These are phyloP conservation scores for Nycteola revayana DNA, from an alignment of 2,888 invertebrate species.

Conservation along the genomic window DNA sequence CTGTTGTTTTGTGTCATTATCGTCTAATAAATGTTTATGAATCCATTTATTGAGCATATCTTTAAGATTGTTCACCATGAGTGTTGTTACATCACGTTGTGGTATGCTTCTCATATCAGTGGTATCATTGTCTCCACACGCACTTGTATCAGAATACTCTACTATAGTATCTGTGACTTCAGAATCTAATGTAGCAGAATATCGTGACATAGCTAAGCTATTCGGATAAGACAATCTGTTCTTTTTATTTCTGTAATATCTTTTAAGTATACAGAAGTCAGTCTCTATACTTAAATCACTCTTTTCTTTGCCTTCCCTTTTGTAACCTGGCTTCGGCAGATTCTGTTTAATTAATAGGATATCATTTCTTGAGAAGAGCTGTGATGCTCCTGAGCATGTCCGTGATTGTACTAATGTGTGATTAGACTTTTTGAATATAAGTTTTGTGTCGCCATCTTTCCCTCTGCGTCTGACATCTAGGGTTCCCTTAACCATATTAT, in stretches of 20 bases:
- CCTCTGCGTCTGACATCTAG: slow-evolving; percentile 20
- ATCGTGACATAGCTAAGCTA: slow-evolving; percentile 42
- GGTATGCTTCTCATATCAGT: slow-evolving; percentile 20
- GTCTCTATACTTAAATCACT: slow-evolving; percentile 67
- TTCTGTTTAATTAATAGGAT: slow-evolving; percentile 45
- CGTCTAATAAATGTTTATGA: slow-evolving; percentile 46
- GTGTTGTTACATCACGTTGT: slow-evolving; percentile 44
- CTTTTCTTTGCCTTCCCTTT: slow-evolving; percentile 44
- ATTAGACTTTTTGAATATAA: slow-evolving; percentile 58
- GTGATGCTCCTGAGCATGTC: slow-evolving; percentile 49
- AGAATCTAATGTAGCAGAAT: slow-evolving; percentile 41
- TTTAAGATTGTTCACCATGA: slow-evolving; percentile 60
- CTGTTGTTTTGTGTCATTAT: slow-evolving; percentile 47
- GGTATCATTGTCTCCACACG: slow-evolving; percentile 50
- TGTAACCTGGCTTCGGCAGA: slow-evolving; percentile 35
- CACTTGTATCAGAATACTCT: slow-evolving; percentile 45
- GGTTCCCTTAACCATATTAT: slow-evolving; percentile 46
- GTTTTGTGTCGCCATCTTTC: slow-evolving; percentile 37
- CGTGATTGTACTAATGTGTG: slow-evolving; percentile 45
- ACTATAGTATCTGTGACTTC: slow-evolving; percentile 41
- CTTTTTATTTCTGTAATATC: slow-evolving; percentile 48
- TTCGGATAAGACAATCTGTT: slow-evolving; percentile 36
- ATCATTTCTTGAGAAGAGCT: slow-evolving; percentile 40
- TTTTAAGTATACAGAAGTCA: slow-evolving; percentile 56
- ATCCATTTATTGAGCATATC: slow-evolving; percentile 55